phyloP scores from a whole-genome alignment of 2,888 invertebrate genomes.

The Apamea epomidion region DNA sequence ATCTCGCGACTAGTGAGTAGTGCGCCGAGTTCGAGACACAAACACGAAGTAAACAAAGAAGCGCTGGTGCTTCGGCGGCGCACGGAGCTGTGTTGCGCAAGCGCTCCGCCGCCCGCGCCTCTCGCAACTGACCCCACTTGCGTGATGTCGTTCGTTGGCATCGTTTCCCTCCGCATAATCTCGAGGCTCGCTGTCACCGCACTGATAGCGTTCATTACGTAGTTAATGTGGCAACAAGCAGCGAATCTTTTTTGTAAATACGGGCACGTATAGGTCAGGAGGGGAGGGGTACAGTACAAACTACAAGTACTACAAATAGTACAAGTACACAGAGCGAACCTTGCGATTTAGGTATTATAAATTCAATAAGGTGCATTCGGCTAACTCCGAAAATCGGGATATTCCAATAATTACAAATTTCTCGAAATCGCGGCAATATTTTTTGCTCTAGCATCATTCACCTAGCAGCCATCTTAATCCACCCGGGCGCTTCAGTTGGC shows the following conservation, averaged over 20 bases:
- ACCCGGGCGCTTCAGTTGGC: too few relatives aligned
- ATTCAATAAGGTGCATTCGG: too few relatives aligned
- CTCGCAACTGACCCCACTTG: constrained; percentile 61
- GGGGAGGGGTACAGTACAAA: neutral
- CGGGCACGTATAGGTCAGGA: neutral
- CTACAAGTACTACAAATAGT: neutral
- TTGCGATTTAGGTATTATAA: too few relatives aligned
- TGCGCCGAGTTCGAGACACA: constrained; percentile 18
- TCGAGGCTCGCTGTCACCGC: constrained; percentile 44
- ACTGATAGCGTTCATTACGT: constrained; percentile 61
- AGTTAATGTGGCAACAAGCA: constrained; percentile 51
- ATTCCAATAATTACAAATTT: too few relatives aligned
- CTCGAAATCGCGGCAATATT: too few relatives aligned
- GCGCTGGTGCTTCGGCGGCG: constrained; percentile 24
- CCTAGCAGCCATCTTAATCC: too few relatives aligned
- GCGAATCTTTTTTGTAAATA: neutral
- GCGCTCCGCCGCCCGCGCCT: constrained; percentile 59
- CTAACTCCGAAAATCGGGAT: too few relatives aligned
- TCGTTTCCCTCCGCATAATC: constrained; percentile 60
- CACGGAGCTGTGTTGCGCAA: constrained; percentile 53
- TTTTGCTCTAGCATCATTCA: too few relatives aligned
- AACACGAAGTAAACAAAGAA: constrained; percentile 70
- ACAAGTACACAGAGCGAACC: too few relatives aligned
- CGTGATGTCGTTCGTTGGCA: constrained; percentile 65
- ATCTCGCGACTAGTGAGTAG: constrained; percentile 39